phyloP scores from a whole-genome alignment of 2,888 invertebrate genomes.

The Rotaria macrura region DNA sequence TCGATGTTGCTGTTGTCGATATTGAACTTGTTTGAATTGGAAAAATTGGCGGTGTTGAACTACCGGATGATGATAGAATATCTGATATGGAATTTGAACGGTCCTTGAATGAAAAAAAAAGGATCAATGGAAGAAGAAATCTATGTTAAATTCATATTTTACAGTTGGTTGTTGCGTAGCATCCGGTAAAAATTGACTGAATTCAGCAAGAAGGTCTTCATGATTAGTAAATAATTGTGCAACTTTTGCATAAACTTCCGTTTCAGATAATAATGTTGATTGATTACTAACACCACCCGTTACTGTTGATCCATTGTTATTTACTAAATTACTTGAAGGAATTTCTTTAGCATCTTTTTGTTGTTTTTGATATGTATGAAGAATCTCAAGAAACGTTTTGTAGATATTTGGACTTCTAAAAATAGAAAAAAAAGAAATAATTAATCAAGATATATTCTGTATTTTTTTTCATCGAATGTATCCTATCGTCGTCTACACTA shows the following conservation, averaged over 20 bases:
- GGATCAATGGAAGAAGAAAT: neutral
- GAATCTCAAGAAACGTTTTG: slow-evolving; percentile 87
- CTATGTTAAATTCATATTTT: too few relatives aligned
- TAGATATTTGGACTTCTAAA: slow-evolving; percentile 72
- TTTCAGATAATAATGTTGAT: slow-evolving; percentile 65
- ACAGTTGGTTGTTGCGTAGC: slow-evolving; percentile 54
- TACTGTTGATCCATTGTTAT: neutral
- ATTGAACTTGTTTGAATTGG: neutral
- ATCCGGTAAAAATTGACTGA: slow-evolving; percentile 93
- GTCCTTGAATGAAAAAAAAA: neutral
- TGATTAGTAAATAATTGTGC: slow-evolving; percentile 93
- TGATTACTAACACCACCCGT: neutral
- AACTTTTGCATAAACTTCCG: slow-evolving; percentile 80
- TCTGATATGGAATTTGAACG: neutral
- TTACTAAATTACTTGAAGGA: neutral
- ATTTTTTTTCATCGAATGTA: too few relatives aligned
- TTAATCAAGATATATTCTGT: too few relatives aligned
- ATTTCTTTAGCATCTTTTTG: slow-evolving; percentile 79
- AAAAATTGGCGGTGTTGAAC: neutral
- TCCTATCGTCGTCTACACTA: too few relatives aligned
- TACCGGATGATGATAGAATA: neutral
- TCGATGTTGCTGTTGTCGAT: neutral
- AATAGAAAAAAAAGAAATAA: neutral
- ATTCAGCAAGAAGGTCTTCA: slow-evolving; percentile 85
- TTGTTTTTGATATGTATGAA: slow-evolving; percentile 88